These are phyloP conservation scores for Magallana gigas DNA, from an alignment of 1,140 invertebrate species.

Conservation along the genomic window DNA sequence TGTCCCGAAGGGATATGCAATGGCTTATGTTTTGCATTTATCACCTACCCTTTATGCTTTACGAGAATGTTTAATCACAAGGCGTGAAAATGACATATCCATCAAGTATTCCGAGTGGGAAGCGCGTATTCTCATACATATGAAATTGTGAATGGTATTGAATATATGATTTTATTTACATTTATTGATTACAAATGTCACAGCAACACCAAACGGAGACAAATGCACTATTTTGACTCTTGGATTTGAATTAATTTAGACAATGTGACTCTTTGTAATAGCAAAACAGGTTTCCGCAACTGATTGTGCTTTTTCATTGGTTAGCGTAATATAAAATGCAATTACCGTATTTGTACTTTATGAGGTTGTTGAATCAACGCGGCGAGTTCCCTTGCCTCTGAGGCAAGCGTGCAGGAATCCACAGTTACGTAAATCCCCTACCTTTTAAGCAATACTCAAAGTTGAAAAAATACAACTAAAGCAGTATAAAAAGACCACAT, in stretches of 20 bases:
- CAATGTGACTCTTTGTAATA: background rate
- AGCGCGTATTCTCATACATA: background rate
- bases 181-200: background rate
- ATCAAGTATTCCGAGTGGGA: slow-evolving; percentile 1
- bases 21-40: slow-evolving; percentile 20
- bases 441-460: background rate
- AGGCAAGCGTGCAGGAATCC: slow-evolving; percentile 31
- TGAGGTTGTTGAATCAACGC: slow-evolving; percentile 1
- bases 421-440: slow-evolving; percentile 22
- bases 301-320: slow-evolving; percentile 26
- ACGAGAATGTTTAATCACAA: slow-evolving; percentile 9
- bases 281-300: background rate
- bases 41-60: background rate
- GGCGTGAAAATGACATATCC: slow-evolving; percentile 11
- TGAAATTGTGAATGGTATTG: background rate
- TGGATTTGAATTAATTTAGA: slow-evolving; percentile 24
- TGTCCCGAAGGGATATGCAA: background rate
- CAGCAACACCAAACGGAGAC: background rate
- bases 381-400: background rate
- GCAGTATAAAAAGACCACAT: slow-evolving; percentile 4
- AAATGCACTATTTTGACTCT: background rate
- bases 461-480: background rate
- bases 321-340: background rate
- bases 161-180: background rate
- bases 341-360: slow-evolving; percentile 1